These are phyloP conservation scores for Trogon melanurus DNA, from an alignment of 2,113 vertebrate species.

Conservation along the genomic window DNA sequence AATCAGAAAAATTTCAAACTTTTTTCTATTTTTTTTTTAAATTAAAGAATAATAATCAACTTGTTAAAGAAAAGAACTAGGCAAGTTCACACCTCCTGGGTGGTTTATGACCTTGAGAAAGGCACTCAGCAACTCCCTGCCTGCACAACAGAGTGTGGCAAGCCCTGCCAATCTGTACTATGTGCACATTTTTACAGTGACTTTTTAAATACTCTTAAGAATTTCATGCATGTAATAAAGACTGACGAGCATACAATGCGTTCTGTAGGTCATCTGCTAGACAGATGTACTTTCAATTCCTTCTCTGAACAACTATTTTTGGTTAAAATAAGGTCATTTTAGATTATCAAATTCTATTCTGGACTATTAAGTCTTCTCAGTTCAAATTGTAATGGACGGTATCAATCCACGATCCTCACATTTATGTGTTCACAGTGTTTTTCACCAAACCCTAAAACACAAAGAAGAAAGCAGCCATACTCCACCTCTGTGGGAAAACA, in stretches of 20 bases:
- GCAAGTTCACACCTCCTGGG: not conserved
- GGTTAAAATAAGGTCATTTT: not conserved
- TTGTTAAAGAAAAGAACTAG: not conserved
- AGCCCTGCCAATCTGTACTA: not conserved
- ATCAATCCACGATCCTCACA: fast-evolving
- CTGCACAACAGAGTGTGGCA: not conserved
- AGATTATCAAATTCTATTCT: not conserved
- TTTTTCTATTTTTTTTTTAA: not conserved
- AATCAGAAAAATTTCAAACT: not conserved
- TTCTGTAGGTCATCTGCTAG: not conserved
- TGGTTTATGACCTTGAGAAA: not conserved
- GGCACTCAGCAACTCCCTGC: not conserved
- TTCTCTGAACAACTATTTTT: not conserved
- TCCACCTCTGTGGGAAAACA: not conserved
- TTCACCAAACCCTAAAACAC: not conserved
- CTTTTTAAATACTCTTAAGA: too few relatives aligned
- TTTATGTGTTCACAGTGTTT: not conserved
- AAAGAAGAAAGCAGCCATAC: not conserved
- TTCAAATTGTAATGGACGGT: not conserved
- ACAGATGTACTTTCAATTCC: not conserved
- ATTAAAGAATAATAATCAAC: not conserved
- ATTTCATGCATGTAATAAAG: not conserved
- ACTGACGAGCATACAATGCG: not conserved
- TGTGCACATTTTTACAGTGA: not conserved
- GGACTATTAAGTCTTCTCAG: not conserved